Percentiles rank a stretch among this genome's conserved stretches.
Evolutionary conservation across 2,113 vertebrate species (phyloP).

Genomic region (Tragelaphus strepsiceros): DNA sequence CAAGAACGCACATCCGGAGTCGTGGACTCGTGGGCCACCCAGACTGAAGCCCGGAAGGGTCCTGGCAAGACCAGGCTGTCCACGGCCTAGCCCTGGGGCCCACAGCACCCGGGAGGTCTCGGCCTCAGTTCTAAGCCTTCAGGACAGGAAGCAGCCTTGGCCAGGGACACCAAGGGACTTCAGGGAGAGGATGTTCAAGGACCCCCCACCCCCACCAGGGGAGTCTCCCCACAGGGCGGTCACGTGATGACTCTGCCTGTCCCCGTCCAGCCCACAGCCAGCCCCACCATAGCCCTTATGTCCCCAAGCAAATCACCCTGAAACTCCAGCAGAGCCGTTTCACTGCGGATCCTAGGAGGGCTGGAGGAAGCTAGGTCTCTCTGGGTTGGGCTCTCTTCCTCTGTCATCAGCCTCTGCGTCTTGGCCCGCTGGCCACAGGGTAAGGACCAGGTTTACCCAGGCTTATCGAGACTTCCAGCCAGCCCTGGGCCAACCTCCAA

Average conservation of each 20-base stretch:
- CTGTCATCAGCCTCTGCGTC: no score
- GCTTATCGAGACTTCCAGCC: not conserved
- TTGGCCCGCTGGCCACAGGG: not conserved
- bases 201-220: not conserved
- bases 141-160: no score
- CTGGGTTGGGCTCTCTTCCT: not conserved
- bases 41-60: not conserved
- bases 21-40: fast-evolving
- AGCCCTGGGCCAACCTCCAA: not conserved
- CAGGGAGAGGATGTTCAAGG: not conserved
- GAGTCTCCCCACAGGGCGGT: no score
- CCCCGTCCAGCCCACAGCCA: not conserved
- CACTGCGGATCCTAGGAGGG: no score
- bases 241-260: fast-evolving
- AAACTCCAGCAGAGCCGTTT: no score
- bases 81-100: fast-evolving
- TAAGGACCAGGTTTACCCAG: not conserved
- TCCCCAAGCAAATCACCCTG: no score
- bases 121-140: not conserved
- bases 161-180: not conserved
- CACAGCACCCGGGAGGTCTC: not conserved
- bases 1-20: not conserved
- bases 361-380: not conserved
- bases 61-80: not conserved
- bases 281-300: not conserved